Evolutionary conservation across 2,888 invertebrate species (phyloP), one percentile per base, ranked within the genome.

Genomic region (Ferrisia virgata): DNA sequence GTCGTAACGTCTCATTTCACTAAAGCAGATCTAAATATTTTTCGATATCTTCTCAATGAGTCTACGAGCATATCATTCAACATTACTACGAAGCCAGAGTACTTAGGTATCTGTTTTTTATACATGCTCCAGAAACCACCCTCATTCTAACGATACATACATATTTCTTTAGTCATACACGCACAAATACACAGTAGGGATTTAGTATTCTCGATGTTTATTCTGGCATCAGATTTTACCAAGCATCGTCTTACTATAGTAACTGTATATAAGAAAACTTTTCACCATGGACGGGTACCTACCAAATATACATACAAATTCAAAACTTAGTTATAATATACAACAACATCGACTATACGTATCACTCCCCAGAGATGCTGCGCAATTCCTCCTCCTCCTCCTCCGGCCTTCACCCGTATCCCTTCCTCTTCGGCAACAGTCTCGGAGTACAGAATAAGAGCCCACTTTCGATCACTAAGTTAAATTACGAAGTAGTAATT

Each of bases 121-220:
- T n/a, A n/a, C n/a, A n/a, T n/a, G n/a, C n/a, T n/a, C n/a, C n/a
- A n/a, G n/a, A n/a, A n/a, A n/a, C n/a, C n/a, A n/a, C n/a, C n/a
- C n/a, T n/a, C n/a, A n/a, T n/a, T n/a, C n/a, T 39, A 39, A 39
- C 39, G 11, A 39, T 39, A 11, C 11, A 39, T 39, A 5, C 39
- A 39, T 11, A 11, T 39, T 5, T 39, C 6, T 39, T 8, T 39
- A 5, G 39, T 5, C 5, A 39, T 11, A 33, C 33, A 72, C n/a
- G n/a, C 72, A 72, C 31, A 72, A 72, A 33, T 33, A 33, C 72
- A 72, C 72, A n/a, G 72, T 33, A 25, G 72, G 36, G 72, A 72
- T 72, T 72, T 72, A 33, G 72, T 72, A 72, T 72, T 72, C 72
- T 72, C 72, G 6, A n/a, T 72, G 72, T 72, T 72, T 72, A 72